A percentile compares a stretch with the other conserved stretches of the same genome.
Evolutionary conservation across 2,888 invertebrate genomes (phyloP).

Genomic region (Habrosyne pyritoides): DNA sequence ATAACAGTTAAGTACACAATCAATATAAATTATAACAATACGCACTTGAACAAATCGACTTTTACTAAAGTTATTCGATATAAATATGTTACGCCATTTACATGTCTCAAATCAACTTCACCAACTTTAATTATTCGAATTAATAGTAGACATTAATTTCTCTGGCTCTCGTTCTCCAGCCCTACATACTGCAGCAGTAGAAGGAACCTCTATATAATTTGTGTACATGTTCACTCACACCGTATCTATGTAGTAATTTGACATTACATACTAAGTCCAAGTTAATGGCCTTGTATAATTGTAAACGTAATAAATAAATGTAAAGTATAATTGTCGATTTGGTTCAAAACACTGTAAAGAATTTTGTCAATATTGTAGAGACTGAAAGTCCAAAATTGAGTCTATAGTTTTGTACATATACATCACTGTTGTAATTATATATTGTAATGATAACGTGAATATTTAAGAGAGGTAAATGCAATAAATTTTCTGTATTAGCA

Average conservation of each 20-base stretch:
- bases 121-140: neutral
- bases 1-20: too few relatives aligned
- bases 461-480: slow-evolving; percentile 78
- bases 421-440: slow-evolving; percentile 78
- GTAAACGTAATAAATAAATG: slow-evolving; percentile 60
- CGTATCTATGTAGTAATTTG: slow-evolving; percentile 39
- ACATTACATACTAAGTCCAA: slow-evolving; percentile 49
- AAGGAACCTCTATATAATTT: slow-evolving; percentile 5
- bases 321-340: slow-evolving; percentile 59
- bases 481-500: slow-evolving; percentile 80
- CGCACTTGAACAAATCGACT: neutral
- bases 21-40: neutral
- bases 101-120: neutral
- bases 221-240: slow-evolving; percentile 39
- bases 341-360: slow-evolving; percentile 65
- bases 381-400: slow-evolving; percentile 83
- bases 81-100: too few relatives aligned
- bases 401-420: slow-evolving; percentile 81
- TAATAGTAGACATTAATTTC: neutral
- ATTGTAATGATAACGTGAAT: slow-evolving; percentile 72
- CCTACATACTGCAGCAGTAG: slow-evolving; percentile 11
- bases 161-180: slow-evolving; percentile 10
- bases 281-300: slow-evolving; percentile 72
- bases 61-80: neutral
- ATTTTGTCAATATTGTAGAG: slow-evolving; percentile 73